Base-by-base conservation (phyloP, 2,797 vertebrate genomes). In the Microcaecilia unicolor region DNA sequence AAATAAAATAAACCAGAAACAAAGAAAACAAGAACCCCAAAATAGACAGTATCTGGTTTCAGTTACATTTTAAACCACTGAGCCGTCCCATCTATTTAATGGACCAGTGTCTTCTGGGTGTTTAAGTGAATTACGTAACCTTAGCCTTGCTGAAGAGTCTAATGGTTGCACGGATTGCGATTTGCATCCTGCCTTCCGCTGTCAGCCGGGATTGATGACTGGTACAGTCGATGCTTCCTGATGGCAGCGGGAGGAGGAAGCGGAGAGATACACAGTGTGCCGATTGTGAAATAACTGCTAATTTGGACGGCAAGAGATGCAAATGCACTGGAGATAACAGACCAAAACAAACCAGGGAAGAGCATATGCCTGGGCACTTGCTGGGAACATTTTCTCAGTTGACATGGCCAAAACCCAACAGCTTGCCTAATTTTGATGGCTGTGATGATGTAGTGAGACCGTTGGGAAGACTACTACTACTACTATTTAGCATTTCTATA, bases 41-140 rank as follows among this genome's bases (percentile, higher is more conserved):
- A 26, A 26, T 26, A 15, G 10, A 10, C 5, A 37, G 18, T n/a
- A n/a, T n/a, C n/a, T n/a, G n/a, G n/a, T 18, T 21, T 15, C 24
- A 9, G 1, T 2, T 3, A 28, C 4, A 3, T 41, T 44, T 48
- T 25, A 31, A 36, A 34, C 15, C 12, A 23, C 2, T 23, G 22
- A 26, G 8, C 31, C 14, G 6, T 12, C 3, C 9, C n/a, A 34
- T 12, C 7, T 30, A 2, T 12, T 32, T 15, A 45, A 13, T n/a
- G 31, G n/a, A 12, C 10, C 24, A n/a, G 34, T 45, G 50, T 41
- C 32, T 12, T n/a, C 11, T 20, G 33, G 12, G 48, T 36, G 41
- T 21, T 11, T 7, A 7, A 16, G n/a, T n/a, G n/a, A n/a, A n/a
- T n/a, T n/a, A n/a, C n/a, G n/a, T n/a, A n/a, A n/a, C n/a, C n/a